Conservation (phyloP, 2,113 vertebrate species). For the Malurus alboscapulatus region DNA sequence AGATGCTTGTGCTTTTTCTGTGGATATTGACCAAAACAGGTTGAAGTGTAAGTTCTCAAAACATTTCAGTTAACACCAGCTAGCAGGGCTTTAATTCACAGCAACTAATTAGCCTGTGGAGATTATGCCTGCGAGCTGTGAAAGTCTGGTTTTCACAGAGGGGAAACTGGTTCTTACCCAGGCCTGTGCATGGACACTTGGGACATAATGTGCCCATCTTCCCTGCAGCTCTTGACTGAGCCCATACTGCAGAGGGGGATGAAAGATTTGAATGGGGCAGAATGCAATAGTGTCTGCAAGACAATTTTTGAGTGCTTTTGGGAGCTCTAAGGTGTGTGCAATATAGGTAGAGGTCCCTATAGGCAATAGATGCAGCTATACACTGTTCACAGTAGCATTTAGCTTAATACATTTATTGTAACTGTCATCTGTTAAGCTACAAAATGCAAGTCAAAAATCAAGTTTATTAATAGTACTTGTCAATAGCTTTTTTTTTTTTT, state of each 20-base stretch:
- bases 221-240: rapidly evolving
- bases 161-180: not conserved
- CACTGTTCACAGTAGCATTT: not conserved
- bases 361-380: not conserved
- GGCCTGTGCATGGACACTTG: rapidly evolving
- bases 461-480: not conserved
- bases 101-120: not conserved
- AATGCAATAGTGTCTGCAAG: rapidly evolving
- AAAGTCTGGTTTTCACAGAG: rapidly evolving
- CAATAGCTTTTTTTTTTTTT: not conserved
- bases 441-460: not conserved
- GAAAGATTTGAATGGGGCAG: not conserved
- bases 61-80: not conserved
- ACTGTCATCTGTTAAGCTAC: not conserved
- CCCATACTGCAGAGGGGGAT: not conserved
- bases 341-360: not conserved
- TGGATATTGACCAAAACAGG: slow-evolving; percentile 30
- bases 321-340: not conserved
- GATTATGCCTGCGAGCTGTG: not conserved
- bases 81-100: not conserved
- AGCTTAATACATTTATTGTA: not conserved
- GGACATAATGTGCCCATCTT: rapidly evolving
- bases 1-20: not conserved
- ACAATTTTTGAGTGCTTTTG: not conserved
- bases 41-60: not conserved